phyloP scores from a whole-genome alignment of 2,797 vertebrate genomes.

The Aratinga solstitialis region DNA sequence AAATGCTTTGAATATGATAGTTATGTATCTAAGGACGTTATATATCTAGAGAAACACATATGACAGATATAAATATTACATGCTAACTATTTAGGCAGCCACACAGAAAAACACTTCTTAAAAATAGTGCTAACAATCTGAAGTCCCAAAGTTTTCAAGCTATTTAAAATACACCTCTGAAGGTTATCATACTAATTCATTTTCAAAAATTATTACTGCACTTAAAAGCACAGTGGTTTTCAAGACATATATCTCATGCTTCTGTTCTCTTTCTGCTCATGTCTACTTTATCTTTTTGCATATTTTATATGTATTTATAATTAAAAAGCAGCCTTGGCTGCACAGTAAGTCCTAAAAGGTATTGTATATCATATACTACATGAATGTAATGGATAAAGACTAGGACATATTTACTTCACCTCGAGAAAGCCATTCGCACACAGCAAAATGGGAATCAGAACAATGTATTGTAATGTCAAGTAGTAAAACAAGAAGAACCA shows the following conservation, averaged over 20 bases:
- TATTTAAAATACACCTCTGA: background rate
- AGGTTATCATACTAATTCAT: background rate
- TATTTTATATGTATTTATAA: conserved; percentile 31
- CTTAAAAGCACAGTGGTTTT: background rate
- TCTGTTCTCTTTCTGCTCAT: background rate
- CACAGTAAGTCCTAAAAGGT: background rate
- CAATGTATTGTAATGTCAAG: background rate
- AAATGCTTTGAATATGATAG: background rate
- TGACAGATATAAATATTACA: background rate
- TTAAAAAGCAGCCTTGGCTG: conserved; percentile 8
- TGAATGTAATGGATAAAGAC: background rate
- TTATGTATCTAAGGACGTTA: background rate
- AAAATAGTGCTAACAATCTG: background rate
- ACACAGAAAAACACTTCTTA: background rate
- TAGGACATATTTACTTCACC: background rate
- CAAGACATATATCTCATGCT: background rate
- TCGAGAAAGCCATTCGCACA: background rate
- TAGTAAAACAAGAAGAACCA: background rate
- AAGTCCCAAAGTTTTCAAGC: background rate
- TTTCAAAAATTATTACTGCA: background rate
- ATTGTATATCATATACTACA: background rate
- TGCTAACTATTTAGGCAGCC: background rate
- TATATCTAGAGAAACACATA: background rate
- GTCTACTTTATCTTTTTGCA: background rate
- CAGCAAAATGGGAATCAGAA: background rate